These are phyloP conservation scores for Geotrypetes seraphini DNA, from an alignment of 2,797 vertebrate genomes.

Conservation along the genomic window DNA sequence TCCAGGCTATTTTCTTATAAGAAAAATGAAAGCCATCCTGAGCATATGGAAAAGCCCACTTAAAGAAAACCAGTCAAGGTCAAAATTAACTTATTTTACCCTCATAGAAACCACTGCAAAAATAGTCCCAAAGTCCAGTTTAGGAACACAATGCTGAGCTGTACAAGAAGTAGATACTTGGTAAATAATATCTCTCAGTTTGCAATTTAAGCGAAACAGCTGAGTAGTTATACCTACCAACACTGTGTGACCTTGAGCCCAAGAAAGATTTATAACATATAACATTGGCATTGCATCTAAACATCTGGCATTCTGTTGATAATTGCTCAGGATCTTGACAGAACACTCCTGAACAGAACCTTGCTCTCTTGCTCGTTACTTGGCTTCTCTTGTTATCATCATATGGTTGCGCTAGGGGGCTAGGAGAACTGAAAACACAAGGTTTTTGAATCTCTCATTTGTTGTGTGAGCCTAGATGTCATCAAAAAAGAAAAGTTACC, in stretches of 20 bases:
- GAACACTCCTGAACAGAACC: slow-evolving; percentile 38
- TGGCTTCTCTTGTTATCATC: no score
- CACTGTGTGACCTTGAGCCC: slow-evolving; percentile 60
- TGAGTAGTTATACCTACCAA: slow-evolving; percentile 16
- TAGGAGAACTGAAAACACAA: no score
- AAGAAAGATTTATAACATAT: slow-evolving; percentile 59
- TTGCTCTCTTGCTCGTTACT: no score
- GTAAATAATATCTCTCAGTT: slow-evolving; percentile 2
- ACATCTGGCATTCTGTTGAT: slow-evolving; percentile 83
- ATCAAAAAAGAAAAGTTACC: no score
- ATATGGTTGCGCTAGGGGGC: no score
- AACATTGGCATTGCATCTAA: slow-evolving; percentile 76
- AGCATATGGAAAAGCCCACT: not conserved
- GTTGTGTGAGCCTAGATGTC: no score
- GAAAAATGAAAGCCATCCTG: not conserved
- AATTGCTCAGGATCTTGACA: slow-evolving; percentile 48
- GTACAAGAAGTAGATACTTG: slow-evolving; percentile 23
- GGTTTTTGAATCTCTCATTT: no score
- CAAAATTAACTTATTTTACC: slow-evolving; percentile 2
- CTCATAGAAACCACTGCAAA: slow-evolving; percentile 24
- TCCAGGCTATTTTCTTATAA: not conserved
- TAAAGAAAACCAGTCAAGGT: slow-evolving; percentile 33
- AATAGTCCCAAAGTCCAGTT: no score
- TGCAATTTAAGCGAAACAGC: not conserved
- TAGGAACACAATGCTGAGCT: no score